Conservation (phyloP, 2,113 vertebrate species). For the Dipodomys merriami region DNA sequence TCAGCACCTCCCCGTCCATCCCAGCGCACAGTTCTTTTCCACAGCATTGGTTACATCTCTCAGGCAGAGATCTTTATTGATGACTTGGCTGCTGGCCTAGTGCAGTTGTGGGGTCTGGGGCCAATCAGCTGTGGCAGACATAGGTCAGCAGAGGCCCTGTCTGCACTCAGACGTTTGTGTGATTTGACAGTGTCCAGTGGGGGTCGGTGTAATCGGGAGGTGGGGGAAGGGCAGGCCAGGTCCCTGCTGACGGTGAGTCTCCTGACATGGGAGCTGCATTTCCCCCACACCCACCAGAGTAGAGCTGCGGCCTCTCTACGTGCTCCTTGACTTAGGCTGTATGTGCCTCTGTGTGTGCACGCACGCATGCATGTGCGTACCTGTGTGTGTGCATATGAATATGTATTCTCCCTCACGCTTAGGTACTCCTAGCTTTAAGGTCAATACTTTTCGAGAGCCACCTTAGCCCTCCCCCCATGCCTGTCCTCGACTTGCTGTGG, state of each 20-base stretch:
- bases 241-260: background rate
- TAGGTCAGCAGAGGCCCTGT: background rate
- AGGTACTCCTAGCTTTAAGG: background rate
- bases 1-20: background rate
- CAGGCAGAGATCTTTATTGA: slow-evolving; percentile 6
- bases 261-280: background rate
- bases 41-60: slow-evolving; percentile 6
- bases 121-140: background rate
- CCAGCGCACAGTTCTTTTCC: background rate
- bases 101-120: background rate
- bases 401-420: too few species aligned
- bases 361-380: too few species aligned
- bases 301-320: background rate
- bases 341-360: too few species aligned
- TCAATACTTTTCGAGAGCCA: background rate
- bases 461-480: background rate
- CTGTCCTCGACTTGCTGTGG: too few species aligned
- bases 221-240: too few species aligned
- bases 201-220: background rate
- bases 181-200: background rate
- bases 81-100: background rate
- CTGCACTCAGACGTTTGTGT: background rate
- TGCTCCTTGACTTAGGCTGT: background rate
- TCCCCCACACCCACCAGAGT: background rate
- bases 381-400: too few species aligned